Percentiles rank a stretch among this genome's conserved stretches.
phyloP scores from a whole-genome alignment of 2,888 invertebrate species.

The Brachylomia viminalis region DNA sequence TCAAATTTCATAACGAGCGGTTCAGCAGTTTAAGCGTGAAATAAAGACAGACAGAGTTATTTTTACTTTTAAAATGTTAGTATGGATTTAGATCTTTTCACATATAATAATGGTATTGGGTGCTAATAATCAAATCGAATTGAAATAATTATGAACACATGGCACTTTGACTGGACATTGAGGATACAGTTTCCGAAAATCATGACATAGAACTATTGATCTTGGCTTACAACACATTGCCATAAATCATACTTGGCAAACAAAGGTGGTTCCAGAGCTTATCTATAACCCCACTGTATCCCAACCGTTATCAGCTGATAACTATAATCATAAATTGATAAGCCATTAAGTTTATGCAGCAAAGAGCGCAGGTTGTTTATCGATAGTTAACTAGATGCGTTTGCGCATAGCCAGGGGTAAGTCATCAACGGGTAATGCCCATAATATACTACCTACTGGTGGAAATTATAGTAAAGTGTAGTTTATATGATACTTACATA shows the following conservation, averaged over 20 bases:
- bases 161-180: background rate
- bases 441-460: background rate
- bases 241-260: slow-evolving; percentile 4
- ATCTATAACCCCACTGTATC: slow-evolving; percentile 5
- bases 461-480: slow-evolving; percentile 3
- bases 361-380: slow-evolving; percentile 31
- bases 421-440: slow-evolving; percentile 8
- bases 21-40: too few species aligned
- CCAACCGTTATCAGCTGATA: slow-evolving; percentile 21
- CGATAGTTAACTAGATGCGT: slow-evolving; percentile 36
- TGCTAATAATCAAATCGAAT: background rate
- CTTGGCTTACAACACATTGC: background rate
- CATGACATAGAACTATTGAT: slow-evolving; percentile 7
- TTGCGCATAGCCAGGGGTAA: slow-evolving; percentile 42
- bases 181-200: background rate
- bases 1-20: too few species aligned
- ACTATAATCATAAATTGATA: slow-evolving; percentile 34
- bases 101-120: too few species aligned
- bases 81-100: too few species aligned
- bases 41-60: too few species aligned
- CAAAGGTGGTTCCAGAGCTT: background rate
- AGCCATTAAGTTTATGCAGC: slow-evolving; percentile 27
- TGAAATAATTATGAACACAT: background rate
- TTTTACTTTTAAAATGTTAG: too few species aligned
- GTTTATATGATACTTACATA: background rate